Conservation (phyloP, 2,113 vertebrate genomes). For the Ammodytes dubius region DNA sequence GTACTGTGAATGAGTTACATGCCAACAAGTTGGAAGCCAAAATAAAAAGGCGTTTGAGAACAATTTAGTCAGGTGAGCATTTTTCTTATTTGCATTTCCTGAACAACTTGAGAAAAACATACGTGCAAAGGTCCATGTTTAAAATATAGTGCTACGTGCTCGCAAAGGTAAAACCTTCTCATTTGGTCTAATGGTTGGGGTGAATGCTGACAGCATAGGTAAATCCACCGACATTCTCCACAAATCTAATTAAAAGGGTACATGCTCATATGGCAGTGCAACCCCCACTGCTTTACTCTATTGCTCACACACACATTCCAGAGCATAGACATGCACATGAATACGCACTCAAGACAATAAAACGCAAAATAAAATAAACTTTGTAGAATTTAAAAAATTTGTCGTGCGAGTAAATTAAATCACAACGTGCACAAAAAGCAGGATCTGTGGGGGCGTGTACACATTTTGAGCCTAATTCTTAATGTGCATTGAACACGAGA, state of each 20-base stretch:
- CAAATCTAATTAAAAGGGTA: conserved; percentile 86
- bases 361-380: conserved; percentile 15
- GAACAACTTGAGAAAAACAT: conserved; percentile 10
- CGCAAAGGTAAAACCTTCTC: conserved; percentile 62
- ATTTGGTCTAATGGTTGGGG: conserved; percentile 71
- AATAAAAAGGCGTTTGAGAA: conserved; percentile 7
- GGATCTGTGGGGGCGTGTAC: not conserved
- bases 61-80: not conserved
- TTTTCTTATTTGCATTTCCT: conserved; percentile 28
- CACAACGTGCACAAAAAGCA: not conserved
- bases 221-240: conserved; percentile 84
- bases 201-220: conserved; percentile 79
- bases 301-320: conserved; percentile 55
- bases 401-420: conserved; percentile 36
- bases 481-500: conserved; percentile 35
- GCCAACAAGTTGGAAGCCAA: not conserved
- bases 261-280: conserved; percentile 72
- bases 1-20: not conserved
- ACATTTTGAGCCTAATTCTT: conserved; percentile 36
- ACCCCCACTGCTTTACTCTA: conserved; percentile 62
- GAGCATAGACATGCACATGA: conserved; percentile 19
- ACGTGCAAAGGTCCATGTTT: conserved; percentile 5
- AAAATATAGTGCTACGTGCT: conserved; percentile 43
- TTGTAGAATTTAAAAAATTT: conserved; percentile 1
- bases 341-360: conserved; percentile 21